Conservation (phyloP, 2,888 invertebrate genomes). For the Neelides folsomi region DNA sequence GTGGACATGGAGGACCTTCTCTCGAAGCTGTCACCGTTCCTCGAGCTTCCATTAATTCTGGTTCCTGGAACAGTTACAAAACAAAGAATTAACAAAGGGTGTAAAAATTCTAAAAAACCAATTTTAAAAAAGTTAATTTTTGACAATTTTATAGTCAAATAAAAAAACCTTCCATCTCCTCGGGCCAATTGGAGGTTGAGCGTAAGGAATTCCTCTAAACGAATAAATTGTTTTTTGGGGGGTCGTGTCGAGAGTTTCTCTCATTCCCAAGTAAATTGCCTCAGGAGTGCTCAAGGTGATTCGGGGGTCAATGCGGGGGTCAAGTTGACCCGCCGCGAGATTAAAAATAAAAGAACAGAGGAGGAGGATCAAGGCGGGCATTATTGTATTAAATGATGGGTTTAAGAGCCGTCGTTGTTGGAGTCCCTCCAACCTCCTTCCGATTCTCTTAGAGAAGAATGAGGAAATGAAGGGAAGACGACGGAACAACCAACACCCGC, state of each 20-base stretch:
- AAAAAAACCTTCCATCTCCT: conserved; percentile 31
- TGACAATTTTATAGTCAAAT: too few relatives aligned
- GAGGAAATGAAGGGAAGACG: too few relatives aligned
- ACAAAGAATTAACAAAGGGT: background rate
- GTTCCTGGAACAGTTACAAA: conserved; percentile 6
- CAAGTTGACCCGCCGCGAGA: too few relatives aligned
- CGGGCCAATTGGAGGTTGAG: conserved; percentile 31
- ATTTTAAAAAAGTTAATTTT: conserved; percentile 15
- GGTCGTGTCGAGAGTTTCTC: background rate
- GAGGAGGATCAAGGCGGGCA: too few relatives aligned
- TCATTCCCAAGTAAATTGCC: conserved; percentile 3
- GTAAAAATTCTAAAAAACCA: background rate
- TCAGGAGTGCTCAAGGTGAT: background rate
- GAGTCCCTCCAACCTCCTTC: too few relatives aligned
- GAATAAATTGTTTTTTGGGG: background rate
- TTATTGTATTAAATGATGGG: too few relatives aligned
- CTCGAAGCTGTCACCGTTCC: conserved; percentile 28
- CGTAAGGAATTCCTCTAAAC: conserved; percentile 5
- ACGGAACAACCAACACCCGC: too few relatives aligned
- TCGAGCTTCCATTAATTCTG: conserved; percentile 13
- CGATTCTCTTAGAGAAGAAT: too few relatives aligned
- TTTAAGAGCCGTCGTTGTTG: too few relatives aligned
- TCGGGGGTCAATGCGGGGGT: too few relatives aligned
- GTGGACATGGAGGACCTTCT: conserved; percentile 31
- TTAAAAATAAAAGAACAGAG: too few relatives aligned